Conservation (phyloP, 2,113 vertebrate genomes). For the Gadus chalcogrammus region DNA sequence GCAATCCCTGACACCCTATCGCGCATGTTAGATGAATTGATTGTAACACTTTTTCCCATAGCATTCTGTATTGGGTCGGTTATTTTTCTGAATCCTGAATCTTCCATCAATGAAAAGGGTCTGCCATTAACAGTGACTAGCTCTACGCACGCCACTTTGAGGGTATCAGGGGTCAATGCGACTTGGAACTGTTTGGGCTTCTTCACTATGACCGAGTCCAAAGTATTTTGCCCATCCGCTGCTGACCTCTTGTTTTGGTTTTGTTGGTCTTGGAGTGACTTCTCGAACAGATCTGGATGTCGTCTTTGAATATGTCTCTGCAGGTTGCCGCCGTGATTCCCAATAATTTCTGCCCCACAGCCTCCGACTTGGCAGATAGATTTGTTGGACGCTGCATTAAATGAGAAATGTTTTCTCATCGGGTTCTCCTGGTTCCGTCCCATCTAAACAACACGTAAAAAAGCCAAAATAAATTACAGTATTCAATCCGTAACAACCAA, state of each 20-base stretch:
- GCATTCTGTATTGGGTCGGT: slow-evolving; percentile 15
- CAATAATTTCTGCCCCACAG: too few species aligned
- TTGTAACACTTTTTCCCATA: not conserved
- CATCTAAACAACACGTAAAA: too few species aligned
- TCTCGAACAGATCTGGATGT: too few species aligned
- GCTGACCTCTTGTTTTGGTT: not conserved
- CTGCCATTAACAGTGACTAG: slow-evolving; percentile 25
- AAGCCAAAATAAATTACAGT: too few species aligned
- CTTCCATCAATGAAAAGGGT: slow-evolving; percentile 28
- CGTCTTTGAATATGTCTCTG: too few species aligned
- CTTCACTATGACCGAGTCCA: slow-evolving; percentile 5
- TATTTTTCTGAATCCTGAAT: slow-evolving; percentile 30
- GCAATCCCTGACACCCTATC: not conserved
- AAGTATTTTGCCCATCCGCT: slow-evolving; percentile 10
- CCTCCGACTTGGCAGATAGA: too few species aligned
- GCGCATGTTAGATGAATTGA: slow-evolving; percentile 10
- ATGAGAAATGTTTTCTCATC: too few species aligned
- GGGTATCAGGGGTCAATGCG: slow-evolving; percentile 1
- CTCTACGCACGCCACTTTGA: slow-evolving; percentile 21
- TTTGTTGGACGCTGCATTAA: too few species aligned
- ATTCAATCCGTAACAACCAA: too few species aligned
- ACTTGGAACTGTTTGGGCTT: slow-evolving; percentile 13
- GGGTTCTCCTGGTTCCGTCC: too few species aligned
- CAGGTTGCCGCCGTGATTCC: too few species aligned
- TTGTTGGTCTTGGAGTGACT: too few species aligned